A percentile compares a stretch with the other conserved stretches of the same genome.
Conservation (phyloP, 2,888 invertebrate genomes). For the Bellardia bayeri region DNA sequence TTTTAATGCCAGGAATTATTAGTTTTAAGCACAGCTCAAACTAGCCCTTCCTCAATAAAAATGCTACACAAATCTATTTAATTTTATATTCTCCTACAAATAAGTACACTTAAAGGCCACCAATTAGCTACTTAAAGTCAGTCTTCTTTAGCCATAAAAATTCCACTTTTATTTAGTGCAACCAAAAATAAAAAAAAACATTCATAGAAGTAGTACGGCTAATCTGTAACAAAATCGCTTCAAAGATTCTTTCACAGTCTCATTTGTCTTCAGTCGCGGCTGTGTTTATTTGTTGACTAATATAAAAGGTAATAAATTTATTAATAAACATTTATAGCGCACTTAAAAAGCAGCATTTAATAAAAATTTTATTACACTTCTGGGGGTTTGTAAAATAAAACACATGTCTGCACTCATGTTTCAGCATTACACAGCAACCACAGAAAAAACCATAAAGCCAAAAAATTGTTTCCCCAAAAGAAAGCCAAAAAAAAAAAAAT, state of each 20-base stretch:
- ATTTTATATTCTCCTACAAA: too few relatives aligned
- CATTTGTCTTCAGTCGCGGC: background rate
- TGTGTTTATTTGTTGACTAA: slow-evolving; percentile 44
- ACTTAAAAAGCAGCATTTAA: slow-evolving; percentile 49
- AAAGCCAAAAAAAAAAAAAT: background rate
- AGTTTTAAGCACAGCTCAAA: too few relatives aligned
- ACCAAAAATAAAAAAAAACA: background rate
- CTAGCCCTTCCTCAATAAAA: background rate
- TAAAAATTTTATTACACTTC: slow-evolving; percentile 54
- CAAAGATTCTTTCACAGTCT: background rate
- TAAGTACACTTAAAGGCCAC: too few relatives aligned
- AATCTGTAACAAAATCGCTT: background rate
- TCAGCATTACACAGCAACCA: background rate
- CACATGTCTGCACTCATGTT: background rate
- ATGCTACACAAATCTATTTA: background rate
- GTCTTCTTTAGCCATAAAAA: background rate
- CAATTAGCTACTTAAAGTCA: background rate
- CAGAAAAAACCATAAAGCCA: background rate
- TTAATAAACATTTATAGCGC: slow-evolving; percentile 56
- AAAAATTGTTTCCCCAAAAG: background rate
- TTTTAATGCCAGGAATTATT: background rate
- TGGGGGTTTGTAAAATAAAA: slow-evolving; percentile 8
- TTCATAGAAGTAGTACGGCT: background rate
- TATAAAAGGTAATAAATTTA: slow-evolving; percentile 50
- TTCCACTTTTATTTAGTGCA: slow-evolving; percentile 1